These are phyloP conservation scores for Ranitomeya imitator DNA, from an alignment of 2,113 vertebrate genomes.

Conservation along the genomic window DNA sequence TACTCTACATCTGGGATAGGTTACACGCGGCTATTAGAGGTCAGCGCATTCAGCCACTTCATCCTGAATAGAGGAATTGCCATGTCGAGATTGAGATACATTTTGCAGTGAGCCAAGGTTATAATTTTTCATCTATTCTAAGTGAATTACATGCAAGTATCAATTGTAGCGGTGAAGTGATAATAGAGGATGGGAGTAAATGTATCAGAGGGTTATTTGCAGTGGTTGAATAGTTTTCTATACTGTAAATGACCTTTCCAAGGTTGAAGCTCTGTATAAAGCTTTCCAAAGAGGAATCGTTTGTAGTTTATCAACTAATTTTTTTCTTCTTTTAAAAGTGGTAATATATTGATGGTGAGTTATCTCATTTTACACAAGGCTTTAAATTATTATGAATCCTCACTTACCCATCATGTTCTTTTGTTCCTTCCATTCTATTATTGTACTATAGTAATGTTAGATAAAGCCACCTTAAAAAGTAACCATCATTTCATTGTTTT, in stretches of 20 bases:
- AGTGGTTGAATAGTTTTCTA: conserved; percentile 17
- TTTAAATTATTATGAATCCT: not conserved
- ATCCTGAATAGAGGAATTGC: not conserved
- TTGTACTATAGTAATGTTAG: no score
- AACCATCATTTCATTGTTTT: no score
- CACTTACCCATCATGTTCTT: no score
- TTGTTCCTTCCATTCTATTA: no score
- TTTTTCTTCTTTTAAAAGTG: no score
- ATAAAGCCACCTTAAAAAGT: no score
- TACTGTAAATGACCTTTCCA: conserved; percentile 5
- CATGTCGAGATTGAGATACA: not conserved
- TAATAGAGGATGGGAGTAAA: conserved; percentile 9
- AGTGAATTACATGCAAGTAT: conserved; percentile 6
- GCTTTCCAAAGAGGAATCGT: not conserved
- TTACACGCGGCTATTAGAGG: not conserved
- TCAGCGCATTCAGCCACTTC: not conserved
- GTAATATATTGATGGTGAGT: no score
- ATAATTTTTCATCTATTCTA: not conserved
- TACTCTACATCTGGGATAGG: not conserved
- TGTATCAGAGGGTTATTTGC: conserved; percentile 24
- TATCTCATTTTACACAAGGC: not conserved
- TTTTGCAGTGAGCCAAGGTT: conserved; percentile 11
- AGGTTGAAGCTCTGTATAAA: not conserved
- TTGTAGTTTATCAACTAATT: not conserved
- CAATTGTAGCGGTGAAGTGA: not conserved